These are phyloP conservation scores for Stegodyphus dumicola DNA, from an alignment of 1,140 invertebrate species.

Conservation along the genomic window DNA sequence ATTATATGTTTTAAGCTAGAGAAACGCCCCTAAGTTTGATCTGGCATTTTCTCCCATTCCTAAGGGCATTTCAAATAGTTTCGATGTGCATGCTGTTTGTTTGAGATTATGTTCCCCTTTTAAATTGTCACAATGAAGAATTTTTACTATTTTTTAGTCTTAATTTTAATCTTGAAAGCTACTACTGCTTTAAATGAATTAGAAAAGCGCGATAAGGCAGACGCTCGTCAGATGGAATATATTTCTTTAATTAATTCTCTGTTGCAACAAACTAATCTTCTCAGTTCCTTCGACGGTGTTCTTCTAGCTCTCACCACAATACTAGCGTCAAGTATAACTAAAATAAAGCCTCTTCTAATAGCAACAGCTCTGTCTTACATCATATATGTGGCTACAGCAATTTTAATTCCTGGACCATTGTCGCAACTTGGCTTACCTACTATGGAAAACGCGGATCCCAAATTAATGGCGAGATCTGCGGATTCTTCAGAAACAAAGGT, in stretches of 20 bases:
- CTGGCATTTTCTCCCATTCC: too few species aligned
- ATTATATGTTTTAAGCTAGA: too few species aligned
- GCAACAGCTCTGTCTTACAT: conserved; percentile 38
- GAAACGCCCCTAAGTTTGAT: too few species aligned
- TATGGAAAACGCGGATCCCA: not conserved
- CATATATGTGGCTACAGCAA: conserved; percentile 29
- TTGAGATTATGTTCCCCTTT: not conserved
- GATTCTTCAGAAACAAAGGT: conserved; percentile 1
- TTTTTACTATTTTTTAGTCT: not conserved
- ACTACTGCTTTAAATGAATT: not conserved
- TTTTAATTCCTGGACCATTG: conserved; percentile 16
- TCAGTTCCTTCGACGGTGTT: conserved; percentile 37
- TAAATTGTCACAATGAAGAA: too few species aligned
- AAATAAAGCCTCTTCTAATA: conserved; percentile 31
- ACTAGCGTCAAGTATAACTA: conserved; percentile 3
- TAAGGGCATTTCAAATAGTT: too few species aligned
- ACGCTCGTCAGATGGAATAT: conserved; percentile 49
- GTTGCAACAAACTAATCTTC: conserved; percentile 24
- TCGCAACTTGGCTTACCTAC: conserved; percentile 15
- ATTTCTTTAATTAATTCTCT: conserved; percentile 41
- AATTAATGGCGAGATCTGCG: conserved; percentile 10
- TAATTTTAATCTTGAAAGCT: not conserved
- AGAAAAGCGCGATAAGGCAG: conserved; percentile 11
- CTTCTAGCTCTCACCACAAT: conserved; percentile 23
- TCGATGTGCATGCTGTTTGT: too few species aligned